Evolutionary conservation across 2,113 vertebrate species (phyloP).

Genomic region (Sakesphorus luctuosus): DNA sequence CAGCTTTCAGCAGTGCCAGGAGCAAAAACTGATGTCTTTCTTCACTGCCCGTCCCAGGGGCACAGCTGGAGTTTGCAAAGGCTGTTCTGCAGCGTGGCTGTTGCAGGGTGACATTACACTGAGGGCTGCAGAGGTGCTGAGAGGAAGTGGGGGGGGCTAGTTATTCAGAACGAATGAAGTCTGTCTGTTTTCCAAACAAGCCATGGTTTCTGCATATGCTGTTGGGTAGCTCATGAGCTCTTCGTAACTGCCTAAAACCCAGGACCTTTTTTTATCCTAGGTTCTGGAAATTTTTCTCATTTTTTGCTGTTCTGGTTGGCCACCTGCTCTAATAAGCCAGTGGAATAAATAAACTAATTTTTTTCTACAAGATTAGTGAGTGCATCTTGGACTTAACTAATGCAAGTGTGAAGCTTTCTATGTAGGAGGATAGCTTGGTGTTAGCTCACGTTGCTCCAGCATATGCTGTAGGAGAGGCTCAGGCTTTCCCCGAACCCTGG

Average conservation of each 20-base stretch:
- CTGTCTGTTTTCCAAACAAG: not conserved
- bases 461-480: not conserved
- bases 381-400: constrained; percentile 10
- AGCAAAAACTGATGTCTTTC: not conserved
- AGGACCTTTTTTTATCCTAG: not conserved
- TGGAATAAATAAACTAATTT: not conserved
- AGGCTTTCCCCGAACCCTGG: not conserved
- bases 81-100: rapidly evolving
- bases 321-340: not conserved
- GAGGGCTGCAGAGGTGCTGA: not conserved
- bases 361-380: not conserved
- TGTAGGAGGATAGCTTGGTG: not conserved
- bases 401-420: not conserved
- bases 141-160: not conserved
- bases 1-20: not conserved
- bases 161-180: not conserved
- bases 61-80: not conserved
- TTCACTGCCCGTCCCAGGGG: not conserved
- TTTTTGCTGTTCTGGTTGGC: not conserved
- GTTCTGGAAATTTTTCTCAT: not conserved
- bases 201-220: not conserved
- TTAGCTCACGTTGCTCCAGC: not conserved
- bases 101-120: not conserved
- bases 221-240: constrained; percentile 30
- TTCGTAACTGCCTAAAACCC: not conserved